Evolutionary conservation across 2,113 vertebrate genomes (phyloP), one percentile per base, ranked within the genome.

Genomic region (Okapia johnstoni): DNA sequence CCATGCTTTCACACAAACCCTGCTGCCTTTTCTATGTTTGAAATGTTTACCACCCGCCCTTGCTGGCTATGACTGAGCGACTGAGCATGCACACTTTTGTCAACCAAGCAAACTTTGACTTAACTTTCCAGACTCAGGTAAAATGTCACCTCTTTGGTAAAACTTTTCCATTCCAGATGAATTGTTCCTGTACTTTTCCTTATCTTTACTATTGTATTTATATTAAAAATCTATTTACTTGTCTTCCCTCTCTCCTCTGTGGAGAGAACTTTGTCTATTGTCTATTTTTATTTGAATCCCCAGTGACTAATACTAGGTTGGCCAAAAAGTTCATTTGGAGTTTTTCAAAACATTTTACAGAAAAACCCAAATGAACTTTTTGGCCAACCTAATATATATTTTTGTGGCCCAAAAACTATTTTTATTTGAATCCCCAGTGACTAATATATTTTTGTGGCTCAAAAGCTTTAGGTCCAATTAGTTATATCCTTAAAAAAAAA

Each of bases 401-500:
- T 76, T 76, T 43, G 70, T 43, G 40, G 70, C 40, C 43, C 70
- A 76, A 43, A 76, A 43, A 15, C 70, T 80, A 80, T 85, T 88
- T 11, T 94, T 73, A 86, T 92, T 92, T 92, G 48, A 92, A 93
- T 66, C 88, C 26, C 10, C 12, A 77, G 48, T 54, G 46, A 58
- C 26, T 89, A 92, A 86, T 6, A 36, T 60, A 89, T 36, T 83
- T 40, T 83, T 43, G 92, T 83, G 55, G 16, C n/a, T 95, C 85
- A 92, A 86, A 97, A 85, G 54, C 36, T 81, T 95, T 90, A 83
- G 86, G 28, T 93, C 61, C 86, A 92, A 79, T 54, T 57, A 96
- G 30, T 87, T 28, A 85, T 83, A 86, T 25, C 7, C 7, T 36
- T n/a, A 36, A 6, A 61, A 95, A 16, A 60, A 87, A 36, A 81